Evolutionary conservation across 2,797 vertebrate genomes (phyloP).

Genomic region (Clarias fuscus): DNA sequence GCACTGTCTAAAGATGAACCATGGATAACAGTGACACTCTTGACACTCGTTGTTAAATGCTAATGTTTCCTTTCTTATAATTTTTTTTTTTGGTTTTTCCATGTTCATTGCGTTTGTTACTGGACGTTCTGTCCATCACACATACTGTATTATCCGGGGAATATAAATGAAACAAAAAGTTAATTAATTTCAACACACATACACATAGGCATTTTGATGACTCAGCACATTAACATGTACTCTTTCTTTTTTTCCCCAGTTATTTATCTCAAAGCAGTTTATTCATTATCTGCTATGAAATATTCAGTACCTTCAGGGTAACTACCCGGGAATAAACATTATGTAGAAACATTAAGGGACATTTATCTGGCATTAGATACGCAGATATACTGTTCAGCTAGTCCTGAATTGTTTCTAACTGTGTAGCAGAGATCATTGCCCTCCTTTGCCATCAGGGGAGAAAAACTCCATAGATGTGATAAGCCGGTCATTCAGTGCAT

Average conservation of each 20-base stretch:
- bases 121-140: background rate
- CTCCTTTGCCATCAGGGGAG: too few relatives aligned
- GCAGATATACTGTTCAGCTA: background rate
- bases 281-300: background rate
- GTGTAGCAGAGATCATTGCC: background rate
- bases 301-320: background rate
- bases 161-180: background rate
- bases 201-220: background rate
- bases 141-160: background rate
- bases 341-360: background rate
- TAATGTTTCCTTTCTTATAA: background rate
- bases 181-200: background rate
- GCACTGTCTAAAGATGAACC: background rate
- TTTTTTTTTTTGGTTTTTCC: background rate
- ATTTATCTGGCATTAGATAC: background rate
- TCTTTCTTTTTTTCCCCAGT: too few relatives aligned
- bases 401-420: background rate
- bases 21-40: constrained; percentile 13
- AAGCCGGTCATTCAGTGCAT: too few relatives aligned
- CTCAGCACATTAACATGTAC: background rate
- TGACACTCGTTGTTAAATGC: constrained; percentile 12
- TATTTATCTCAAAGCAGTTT: background rate
- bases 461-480: too few relatives aligned
- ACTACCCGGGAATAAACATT: background rate
- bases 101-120: background rate